Evolutionary conservation across 2,113 vertebrate genomes (phyloP).

Genomic region (Oryzias melastigma): DNA sequence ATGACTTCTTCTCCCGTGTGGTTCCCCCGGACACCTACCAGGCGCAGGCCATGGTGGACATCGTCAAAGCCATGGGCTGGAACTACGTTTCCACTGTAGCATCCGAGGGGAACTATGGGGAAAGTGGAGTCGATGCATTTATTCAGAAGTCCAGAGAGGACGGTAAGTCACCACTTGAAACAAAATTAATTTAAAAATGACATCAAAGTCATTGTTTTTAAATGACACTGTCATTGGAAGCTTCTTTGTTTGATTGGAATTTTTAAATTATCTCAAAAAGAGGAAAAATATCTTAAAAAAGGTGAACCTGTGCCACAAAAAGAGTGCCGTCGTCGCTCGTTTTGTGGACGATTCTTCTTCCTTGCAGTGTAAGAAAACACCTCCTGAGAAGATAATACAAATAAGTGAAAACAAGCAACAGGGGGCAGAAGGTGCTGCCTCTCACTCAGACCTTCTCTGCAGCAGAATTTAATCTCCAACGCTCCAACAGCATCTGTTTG

Average conservation of each 20-base stretch:
- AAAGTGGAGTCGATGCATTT: constrained; percentile 94
- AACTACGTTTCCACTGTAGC: constrained; percentile 96
- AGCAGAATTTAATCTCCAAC: constrained; percentile 56
- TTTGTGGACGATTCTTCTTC: no score
- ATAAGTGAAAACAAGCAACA: constrained; percentile 17
- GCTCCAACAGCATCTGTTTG: constrained; percentile 36
- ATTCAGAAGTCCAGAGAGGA: constrained; percentile 94
- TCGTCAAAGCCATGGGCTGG: constrained; percentile 93
- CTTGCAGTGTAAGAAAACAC: background rate
- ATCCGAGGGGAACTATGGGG: constrained; percentile 93
- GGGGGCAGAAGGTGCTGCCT: constrained; percentile 19
- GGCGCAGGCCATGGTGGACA: constrained; percentile 97
- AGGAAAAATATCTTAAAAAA: no score
- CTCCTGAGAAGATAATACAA: constrained; percentile 7
- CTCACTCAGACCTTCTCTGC: constrained; percentile 39
- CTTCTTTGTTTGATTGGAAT: no score
- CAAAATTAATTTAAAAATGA: background rate
- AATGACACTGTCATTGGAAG: no score
- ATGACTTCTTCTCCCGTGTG: constrained; percentile 95
- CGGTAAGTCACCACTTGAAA: constrained; percentile 78
- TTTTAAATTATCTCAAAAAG: no score
- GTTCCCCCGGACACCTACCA: constrained; percentile 95
- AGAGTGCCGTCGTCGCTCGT: no score
- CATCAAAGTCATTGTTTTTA: background rate
- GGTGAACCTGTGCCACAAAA: no score